These are phyloP conservation scores for Minunthozetes semirufus DNA, from an alignment of 2,888 invertebrate genomes.

Conservation along the genomic window DNA sequence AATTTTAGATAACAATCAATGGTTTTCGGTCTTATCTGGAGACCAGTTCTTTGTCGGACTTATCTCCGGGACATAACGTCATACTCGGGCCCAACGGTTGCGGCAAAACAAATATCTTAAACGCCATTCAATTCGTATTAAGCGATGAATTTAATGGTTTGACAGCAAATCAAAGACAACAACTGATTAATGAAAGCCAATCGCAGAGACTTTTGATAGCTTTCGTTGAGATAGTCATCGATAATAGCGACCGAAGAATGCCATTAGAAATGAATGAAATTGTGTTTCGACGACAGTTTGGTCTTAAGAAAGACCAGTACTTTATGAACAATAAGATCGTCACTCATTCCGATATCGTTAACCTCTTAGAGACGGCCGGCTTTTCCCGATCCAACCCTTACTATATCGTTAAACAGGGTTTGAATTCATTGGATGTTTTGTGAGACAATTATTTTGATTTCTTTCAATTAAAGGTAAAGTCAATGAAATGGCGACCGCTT, in stretches of 20 bases:
- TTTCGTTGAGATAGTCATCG: conserved; percentile 98
- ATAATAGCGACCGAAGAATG: conserved; percentile 91
- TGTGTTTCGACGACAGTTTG: conserved; percentile 87
- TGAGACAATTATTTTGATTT: too few species aligned
- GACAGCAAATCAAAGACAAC: conserved; percentile 89
- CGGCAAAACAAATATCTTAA: conserved; percentile 99
- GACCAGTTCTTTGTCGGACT: conserved; percentile 95
- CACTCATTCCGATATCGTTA: conserved; percentile 54
- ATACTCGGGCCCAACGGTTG: conserved; percentile 94
- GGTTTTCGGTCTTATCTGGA: conserved; percentile 98
- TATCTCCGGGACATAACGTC: conserved; percentile 71
- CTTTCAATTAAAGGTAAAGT: conserved; percentile 65
- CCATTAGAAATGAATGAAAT: conserved; percentile 97
- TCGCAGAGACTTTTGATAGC: conserved; percentile 93
- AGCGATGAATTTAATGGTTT: conserved; percentile 98
- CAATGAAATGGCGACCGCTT: conserved; percentile 99
- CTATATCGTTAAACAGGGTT: conserved; percentile 99
- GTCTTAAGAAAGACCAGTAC: conserved; percentile 98
- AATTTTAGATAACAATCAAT: conserved; percentile 83
- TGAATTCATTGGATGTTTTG: too few species aligned
- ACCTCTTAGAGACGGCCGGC: conserved; percentile 79
- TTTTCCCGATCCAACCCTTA: conserved; percentile 99
- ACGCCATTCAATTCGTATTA: conserved; percentile 97
- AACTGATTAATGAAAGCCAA: conserved; percentile 92
- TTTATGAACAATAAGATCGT: conserved; percentile 98